Evolutionary conservation across 1,140 invertebrate species (phyloP), one percentile per base, ranked within the genome.

Genomic region (Drosophila nebulosa): DNA sequence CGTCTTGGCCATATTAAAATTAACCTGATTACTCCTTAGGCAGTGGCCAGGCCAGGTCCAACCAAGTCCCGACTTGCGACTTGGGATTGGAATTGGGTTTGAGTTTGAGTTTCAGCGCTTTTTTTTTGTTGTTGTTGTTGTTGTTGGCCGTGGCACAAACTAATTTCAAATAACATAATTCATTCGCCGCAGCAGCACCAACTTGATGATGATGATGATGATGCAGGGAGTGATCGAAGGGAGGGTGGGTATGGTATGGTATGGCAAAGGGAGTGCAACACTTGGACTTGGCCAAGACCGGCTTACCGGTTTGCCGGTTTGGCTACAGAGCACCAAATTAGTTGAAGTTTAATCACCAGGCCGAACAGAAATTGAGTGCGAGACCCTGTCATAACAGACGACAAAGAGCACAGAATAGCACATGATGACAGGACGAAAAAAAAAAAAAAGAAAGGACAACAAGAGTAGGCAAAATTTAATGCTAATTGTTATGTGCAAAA

Each of bases 151-250:
- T 67, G 83, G 68, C 83, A 86, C 88, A 90, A 90, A 90, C 86
- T 90, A 90, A 90, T 90, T 90, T 90, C 86, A 90, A 90, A 90
- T 90, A 90, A 90, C 86, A 90, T 90, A 90, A 90, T 90, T 90
- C 86, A 90, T 90, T 90, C 88, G 84, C 83, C 79, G 52, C 79
- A 76, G 79, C 83, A 84, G 73, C 39, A 46, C 16, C 18, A 84
- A 70, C 39, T 21, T 1, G 7, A 46, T 18, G 16, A 46, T 21
- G 9, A 6, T 21, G 39, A 46, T 1, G 7, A 46, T 18, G 16
- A 46, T 21, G 9, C 16, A 46, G 39, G 39, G 26, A 53, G 66
- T 59, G 39, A n/a, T 46, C 30, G 5, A 12, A 24, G 39, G 22
- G 27, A 30, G 27, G 27, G 27, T 9, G 27, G 27, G 27, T 9